Base-by-base conservation (phyloP, 2,888 invertebrate genomes). In the Tillus elongatus region DNA sequence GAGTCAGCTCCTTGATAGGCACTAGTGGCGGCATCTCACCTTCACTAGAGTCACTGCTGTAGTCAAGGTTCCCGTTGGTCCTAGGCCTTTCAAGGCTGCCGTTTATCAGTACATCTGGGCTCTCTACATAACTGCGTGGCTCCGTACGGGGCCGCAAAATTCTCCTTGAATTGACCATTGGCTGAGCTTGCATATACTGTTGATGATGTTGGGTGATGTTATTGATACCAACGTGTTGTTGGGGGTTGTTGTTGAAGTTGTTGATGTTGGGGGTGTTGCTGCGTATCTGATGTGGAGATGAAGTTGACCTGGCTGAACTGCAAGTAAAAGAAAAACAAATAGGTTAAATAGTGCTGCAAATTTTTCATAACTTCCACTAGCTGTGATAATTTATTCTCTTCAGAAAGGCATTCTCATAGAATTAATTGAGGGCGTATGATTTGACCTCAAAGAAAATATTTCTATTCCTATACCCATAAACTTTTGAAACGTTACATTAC, bases 81-180 rank as follows among this genome's bases (percentile, higher is more conserved):
- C 75, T 48, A 58, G 70, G 53, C 59, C 47, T 69, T 54, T 57
- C 59, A 38, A 60, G 41, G 34, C 51, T 51, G 13, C 66, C 66
- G 52, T 67, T 66, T 31, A 61, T 51, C 43, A 64, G 39, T 44
- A 52, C 49, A 52, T 63, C 58, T 83, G 90, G 1, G 82, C 87
- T 56, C 63, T 89, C 89, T 0, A 86, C 87, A 63, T 89, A 89
- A 53, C 86, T 88, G 53, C 87, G 78, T 40, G 77, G 78, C 58
- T 88, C 89, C 3, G 82, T 83, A 38, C 89, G 75, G 3, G 89
- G 89, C 44, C 89, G 75, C 42, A 89, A 67, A 53, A 87, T 86
- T 40, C 89, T 71, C 45, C 87, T 49, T 1, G 56, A 49, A 42
- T 54, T 50, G 10, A 47, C 44, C 35, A 53, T 39, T 10, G 50